Percentiles rank a stretch among this genome's conserved stretches.
Evolutionary conservation across 2,888 invertebrate species (phyloP).

Genomic region (Drosophila stalkeri): DNA sequence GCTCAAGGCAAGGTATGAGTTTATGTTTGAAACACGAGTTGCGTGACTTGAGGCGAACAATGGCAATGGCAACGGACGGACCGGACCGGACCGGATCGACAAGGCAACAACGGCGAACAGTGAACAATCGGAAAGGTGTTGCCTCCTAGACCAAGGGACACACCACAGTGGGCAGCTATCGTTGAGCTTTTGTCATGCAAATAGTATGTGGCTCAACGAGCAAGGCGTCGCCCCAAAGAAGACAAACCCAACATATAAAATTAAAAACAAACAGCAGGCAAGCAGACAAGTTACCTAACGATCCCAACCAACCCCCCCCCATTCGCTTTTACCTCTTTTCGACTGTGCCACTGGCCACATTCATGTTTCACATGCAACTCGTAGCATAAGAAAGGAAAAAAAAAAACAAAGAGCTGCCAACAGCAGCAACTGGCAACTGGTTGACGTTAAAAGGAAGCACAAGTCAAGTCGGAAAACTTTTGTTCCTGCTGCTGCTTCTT

Average conservation of each 20-base stretch:
- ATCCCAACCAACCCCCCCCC: background rate
- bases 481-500: constrained; percentile 29
- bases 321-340: background rate
- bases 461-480: constrained; percentile 77
- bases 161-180: constrained; percentile 49
- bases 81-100: background rate
- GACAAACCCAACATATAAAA: constrained; percentile 64
- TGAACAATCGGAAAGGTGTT: constrained; percentile 58
- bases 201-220: constrained; percentile 64
- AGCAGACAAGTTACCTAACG: constrained; percentile 42
- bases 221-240: constrained; percentile 42
- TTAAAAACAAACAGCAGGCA: constrained; percentile 71
- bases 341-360: constrained; percentile 46
- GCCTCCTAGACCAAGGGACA: constrained; percentile 56
- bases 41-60: constrained; percentile 68
- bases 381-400: constrained; percentile 3
- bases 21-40: constrained; percentile 45
- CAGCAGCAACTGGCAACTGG: constrained; percentile 63
- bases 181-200: constrained; percentile 78
- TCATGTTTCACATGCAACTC: constrained; percentile 75
- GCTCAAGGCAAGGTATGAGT: constrained; percentile 38
- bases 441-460: constrained; percentile 79
- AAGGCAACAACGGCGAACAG: background rate
- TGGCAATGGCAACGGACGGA: constrained; percentile 1
- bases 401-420: constrained; percentile 47